Percentiles rank a stretch among this genome's conserved stretches.
Evolutionary conservation across 2,888 invertebrate species (phyloP).

Genomic region (Apamea anceps): DNA sequence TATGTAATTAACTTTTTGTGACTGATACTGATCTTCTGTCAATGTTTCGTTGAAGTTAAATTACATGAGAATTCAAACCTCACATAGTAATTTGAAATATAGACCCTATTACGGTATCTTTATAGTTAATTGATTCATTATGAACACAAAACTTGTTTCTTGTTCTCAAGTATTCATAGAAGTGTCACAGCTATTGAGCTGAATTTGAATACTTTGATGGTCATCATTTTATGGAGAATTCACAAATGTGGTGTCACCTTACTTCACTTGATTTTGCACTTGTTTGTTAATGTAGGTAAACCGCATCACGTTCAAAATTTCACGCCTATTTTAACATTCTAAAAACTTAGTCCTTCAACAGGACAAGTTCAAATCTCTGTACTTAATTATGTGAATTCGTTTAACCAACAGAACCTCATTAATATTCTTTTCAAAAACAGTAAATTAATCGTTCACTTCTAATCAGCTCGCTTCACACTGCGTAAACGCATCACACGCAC

Average conservation of each 20-base stretch:
- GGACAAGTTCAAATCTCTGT: slow-evolving; percentile 8
- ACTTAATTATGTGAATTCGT: slow-evolving; percentile 9
- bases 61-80: neutral
- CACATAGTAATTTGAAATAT: slow-evolving; percentile 5
- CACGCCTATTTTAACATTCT: neutral
- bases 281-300: neutral
- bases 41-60: neutral
- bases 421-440: slow-evolving; percentile 20
- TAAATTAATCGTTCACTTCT: slow-evolving; percentile 25
- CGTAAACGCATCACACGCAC: slow-evolving; percentile 72
- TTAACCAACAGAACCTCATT: slow-evolving; percentile 6
- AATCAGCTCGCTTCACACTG: slow-evolving; percentile 50
- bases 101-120: slow-evolving; percentile 32
- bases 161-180: slow-evolving; percentile 7
- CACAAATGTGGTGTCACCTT: neutral
- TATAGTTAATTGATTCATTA: slow-evolving; percentile 35
- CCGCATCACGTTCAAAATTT: neutral
- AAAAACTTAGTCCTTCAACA: neutral
- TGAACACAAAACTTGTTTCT: slow-evolving; percentile 29
- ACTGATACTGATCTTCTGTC: neutral
- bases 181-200: slow-evolving; percentile 11
- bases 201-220: slow-evolving; percentile 44
- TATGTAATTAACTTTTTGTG: neutral
- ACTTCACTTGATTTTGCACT: slow-evolving; percentile 6
- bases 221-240: slow-evolving; percentile 4